Conservation (phyloP, 2,113 vertebrate genomes). For the Pogona vitticeps region DNA sequence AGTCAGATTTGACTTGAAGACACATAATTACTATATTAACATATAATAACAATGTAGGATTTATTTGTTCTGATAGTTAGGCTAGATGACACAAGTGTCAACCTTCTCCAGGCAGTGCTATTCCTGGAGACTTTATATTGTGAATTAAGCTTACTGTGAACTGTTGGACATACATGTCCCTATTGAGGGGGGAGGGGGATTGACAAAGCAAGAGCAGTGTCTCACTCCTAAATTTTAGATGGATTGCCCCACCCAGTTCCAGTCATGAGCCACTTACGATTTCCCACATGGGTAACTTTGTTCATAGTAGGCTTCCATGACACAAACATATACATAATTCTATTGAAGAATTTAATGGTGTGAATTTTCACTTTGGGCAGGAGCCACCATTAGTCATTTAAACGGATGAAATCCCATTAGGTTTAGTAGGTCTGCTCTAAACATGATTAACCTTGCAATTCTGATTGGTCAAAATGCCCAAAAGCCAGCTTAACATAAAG, state of each 20-base stretch:
- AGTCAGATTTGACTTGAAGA: background rate
- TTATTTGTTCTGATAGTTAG: background rate
- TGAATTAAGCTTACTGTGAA: background rate
- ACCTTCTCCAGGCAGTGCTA: background rate
- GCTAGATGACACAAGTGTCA: background rate
- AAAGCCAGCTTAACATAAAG: background rate
- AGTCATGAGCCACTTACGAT: background rate
- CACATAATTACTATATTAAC: slow-evolving; percentile 16
- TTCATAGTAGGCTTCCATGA: background rate
- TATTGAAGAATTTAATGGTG: background rate
- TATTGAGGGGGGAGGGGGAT: background rate
- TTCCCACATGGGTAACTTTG: background rate
- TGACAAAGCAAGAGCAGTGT: too few species aligned
- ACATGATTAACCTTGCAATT: background rate
- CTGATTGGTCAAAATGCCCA: background rate
- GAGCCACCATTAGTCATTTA: background rate
- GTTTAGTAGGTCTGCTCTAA: background rate
- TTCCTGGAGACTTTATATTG: background rate
- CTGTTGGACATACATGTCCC: background rate
- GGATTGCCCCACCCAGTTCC: too few species aligned
- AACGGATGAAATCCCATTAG: background rate
- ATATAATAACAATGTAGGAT: slow-evolving; percentile 31
- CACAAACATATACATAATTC: background rate
- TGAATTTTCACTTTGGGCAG: background rate
- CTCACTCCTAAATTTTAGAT: too few species aligned